Base-by-base conservation (phyloP, 2,113 vertebrate genomes). In the Oceanodroma tethys region DNA sequence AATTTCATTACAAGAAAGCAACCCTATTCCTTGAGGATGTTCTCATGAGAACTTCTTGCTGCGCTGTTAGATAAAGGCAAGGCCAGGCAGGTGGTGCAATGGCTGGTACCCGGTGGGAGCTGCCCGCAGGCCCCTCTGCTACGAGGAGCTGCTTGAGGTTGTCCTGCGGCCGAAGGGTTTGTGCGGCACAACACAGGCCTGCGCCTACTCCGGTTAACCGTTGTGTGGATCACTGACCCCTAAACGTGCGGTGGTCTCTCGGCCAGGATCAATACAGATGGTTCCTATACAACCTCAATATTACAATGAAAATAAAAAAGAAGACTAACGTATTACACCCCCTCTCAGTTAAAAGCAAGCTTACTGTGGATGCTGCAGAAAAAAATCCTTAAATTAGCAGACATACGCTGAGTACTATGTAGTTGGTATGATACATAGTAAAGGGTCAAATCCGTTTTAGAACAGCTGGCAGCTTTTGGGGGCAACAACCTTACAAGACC, bases 131-230 rank as follows among this genome's bases (percentile, higher is more conserved):
- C 38, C 90, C 19, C n/a, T 55, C 45, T 67, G 58, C 65, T 55
- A 11, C 59, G 12, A 25, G 19, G 30, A 10, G 22, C 52, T 16
- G 7, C 29, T 7, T 52, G 56, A 27, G 0, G 2, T 30, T 36
- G 4, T 13, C 30, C 40, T 50, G n/a, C 0, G 6, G 40, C 45
- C 76, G 21, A 29, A 60, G 47, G 47, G 10, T n/a, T 62, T 67
- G 26, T 22, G 16, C 26, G 0, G 0, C 16, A 27, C 21, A 23
- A 3, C 6, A 4, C 9, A 5, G 11, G 13, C 11, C 38, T 58
- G 38, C 0, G 45, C 66, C 40, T 43, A 1, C 13, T 48, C 10
- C 2, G 16, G 26, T 10, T 58, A 11, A 48, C 40, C 3, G 0
- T 26, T 6, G 4, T 5, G 19, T 10, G 40, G 6, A 18, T 23